phyloP scores from a whole-genome alignment of 92 coral and sea anemone genomes.

The Epizoanthus scotinus region DNA sequence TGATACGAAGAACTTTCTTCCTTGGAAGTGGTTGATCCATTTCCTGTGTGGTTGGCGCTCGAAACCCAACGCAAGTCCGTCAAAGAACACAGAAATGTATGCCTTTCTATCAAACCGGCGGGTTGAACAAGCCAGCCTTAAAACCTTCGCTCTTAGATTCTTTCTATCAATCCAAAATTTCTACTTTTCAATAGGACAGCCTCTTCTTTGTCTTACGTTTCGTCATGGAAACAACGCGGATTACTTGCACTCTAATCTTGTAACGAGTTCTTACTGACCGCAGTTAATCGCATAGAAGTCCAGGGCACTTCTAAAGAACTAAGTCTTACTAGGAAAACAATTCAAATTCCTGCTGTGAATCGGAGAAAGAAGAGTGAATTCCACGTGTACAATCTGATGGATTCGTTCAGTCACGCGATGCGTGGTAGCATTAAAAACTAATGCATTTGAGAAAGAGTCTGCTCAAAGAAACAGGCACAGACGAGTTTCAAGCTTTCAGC shows the following conservation, averaged over 20 bases:
- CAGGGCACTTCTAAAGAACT: neutral
- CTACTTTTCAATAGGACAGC: constrained; percentile 7
- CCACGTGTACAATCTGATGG: neutral
- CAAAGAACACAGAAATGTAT: neutral
- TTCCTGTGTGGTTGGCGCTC: neutral
- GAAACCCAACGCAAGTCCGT: neutral
- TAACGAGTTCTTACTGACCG: constrained; percentile 8
- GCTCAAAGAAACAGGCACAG: neutral
- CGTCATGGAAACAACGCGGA: constrained; percentile 2
- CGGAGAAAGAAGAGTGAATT: neutral
- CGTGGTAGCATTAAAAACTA: neutral
- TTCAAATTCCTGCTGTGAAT: constrained; percentile 22
- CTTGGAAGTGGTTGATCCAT: constrained; percentile 25
- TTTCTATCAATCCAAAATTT: neutral
- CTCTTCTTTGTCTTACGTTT: constrained; percentile 9
- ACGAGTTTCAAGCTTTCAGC: constrained; percentile 21
- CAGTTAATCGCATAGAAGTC: constrained; percentile 9
- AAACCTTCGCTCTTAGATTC: neutral
- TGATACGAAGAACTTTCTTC: constrained; percentile 22
- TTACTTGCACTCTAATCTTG: neutral
- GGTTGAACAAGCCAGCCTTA: neutral
- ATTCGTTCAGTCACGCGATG: neutral
- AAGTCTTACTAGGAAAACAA: neutral
- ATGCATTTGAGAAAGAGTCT: neutral
- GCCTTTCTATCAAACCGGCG: neutral